Conservation (phyloP, 2,888 invertebrate species). For the Ditylenchus weischeri region DNA sequence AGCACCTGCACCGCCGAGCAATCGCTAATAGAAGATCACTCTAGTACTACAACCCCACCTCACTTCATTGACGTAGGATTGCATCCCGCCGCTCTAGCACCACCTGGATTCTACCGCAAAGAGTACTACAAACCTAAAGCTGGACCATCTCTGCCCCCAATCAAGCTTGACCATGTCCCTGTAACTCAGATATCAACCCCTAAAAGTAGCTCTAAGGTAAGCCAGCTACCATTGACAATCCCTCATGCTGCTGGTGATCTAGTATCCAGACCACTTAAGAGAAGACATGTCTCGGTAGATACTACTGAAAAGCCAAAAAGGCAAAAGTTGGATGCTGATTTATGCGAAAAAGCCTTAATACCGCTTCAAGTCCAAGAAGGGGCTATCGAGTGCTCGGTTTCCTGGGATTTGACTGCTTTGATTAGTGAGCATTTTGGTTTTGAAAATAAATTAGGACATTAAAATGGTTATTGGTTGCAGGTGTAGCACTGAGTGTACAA, state of each 20-base stretch:
- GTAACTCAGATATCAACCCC: background rate
- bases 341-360: background rate
- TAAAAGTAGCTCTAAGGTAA: background rate
- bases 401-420: background rate
- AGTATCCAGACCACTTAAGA: background rate
- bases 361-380: background rate
- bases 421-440: background rate
- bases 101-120: conserved; percentile 5
- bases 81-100: background rate
- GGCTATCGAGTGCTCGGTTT: background rate
- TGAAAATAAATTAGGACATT: no score
- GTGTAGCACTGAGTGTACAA: background rate
- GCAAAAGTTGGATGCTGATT: background rate
- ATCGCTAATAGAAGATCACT: no score
- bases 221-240: background rate
- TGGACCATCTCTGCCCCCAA: no score
- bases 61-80: conserved; percentile 5
- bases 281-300: background rate
- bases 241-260: conserved; percentile 6
- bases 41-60: background rate
- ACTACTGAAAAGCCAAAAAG: background rate
- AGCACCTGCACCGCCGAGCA: no score
- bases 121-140: background rate
- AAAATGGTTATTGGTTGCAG: background rate
- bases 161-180: no score